Conservation (phyloP, 2,113 vertebrate species). For the Eudyptes chrysolophus region DNA sequence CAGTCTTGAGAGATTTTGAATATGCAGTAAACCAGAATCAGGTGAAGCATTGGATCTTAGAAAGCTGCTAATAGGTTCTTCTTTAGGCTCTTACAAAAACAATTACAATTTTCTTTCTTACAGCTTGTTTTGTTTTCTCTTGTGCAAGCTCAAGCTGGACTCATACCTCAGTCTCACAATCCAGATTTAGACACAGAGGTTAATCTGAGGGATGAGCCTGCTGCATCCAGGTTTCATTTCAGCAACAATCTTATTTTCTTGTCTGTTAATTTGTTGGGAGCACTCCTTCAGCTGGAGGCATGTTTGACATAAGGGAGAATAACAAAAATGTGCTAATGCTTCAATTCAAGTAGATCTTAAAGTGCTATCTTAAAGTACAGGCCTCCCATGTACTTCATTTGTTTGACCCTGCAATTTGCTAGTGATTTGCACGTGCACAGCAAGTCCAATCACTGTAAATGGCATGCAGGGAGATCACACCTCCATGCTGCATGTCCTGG, state of each 20-base stretch:
- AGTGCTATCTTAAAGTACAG: neutral
- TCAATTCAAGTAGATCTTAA: neutral
- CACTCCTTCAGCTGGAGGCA: neutral
- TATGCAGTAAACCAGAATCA: neutral
- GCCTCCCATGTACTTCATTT: neutral
- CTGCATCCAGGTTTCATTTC: neutral
- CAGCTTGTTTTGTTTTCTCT: neutral
- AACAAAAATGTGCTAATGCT: neutral
- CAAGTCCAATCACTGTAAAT: neutral
- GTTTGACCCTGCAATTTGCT: neutral
- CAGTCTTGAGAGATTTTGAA: neutral
- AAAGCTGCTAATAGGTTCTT: neutral
- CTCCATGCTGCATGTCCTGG: neutral
- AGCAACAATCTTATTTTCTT: neutral
- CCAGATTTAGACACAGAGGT: neutral
- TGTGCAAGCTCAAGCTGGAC: neutral
- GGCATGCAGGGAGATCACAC: neutral
- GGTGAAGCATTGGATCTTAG: neutral
- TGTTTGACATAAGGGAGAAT: neutral
- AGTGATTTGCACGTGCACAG: neutral
- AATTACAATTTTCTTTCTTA: neutral
- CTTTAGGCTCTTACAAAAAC: neutral
- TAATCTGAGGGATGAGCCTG: neutral
- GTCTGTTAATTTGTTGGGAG: neutral
- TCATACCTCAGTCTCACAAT: neutral